Base-by-base conservation (phyloP, 2,113 vertebrate genomes). In the Camelus bactrianus region DNA sequence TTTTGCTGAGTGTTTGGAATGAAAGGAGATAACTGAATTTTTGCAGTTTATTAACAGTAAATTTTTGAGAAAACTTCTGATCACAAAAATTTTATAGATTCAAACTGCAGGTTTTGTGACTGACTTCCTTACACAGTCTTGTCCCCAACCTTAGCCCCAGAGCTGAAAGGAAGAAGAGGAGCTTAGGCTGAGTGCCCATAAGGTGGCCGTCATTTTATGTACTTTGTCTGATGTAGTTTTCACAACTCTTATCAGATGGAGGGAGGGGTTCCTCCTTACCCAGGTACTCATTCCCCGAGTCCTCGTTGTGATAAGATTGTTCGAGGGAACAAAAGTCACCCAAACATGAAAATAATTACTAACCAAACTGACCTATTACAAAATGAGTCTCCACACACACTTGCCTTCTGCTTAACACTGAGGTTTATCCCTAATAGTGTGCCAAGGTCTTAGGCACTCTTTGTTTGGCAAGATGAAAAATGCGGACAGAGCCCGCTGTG, bases 311-410 rank as follows among this genome's bases (percentile, higher is more conserved):
- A 48, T 4, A 58, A 38, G 9, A 42, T 64, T 76, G 22, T 75
- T 46, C 5, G 5, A 93, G 10, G 3, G 67, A 50, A 42, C 38
- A 42, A 42, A 42, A 42, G 15, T 91, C 54, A 82, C 67, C 9
- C 30, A 89, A 95, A 72, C 30, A 82, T 95, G 38, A 95, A 93
- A 86, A 65, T 65, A n/a, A 20, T 60, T 56, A 65, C 69, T 81
- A 90, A 46, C 13, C 56, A 91, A 58, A 35, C 12, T 64, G 32
- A 64, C 5, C 46, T 56, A 38, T 89, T 60, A 60, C 48, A 70
- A 85, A 90, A 94, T 88, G 73, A 77, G 15, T 67, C 26, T 38
- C 64, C 17, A 70, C 11, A 69, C 42, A 69, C 69, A 69, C n/a
- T 83, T 91, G 20, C 9, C 62, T 83, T 91, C 10, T 73, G 64